Evolutionary conservation across 2,113 vertebrate genomes (phyloP).

Genomic region (Sarotherodon lohbergeri): DNA sequence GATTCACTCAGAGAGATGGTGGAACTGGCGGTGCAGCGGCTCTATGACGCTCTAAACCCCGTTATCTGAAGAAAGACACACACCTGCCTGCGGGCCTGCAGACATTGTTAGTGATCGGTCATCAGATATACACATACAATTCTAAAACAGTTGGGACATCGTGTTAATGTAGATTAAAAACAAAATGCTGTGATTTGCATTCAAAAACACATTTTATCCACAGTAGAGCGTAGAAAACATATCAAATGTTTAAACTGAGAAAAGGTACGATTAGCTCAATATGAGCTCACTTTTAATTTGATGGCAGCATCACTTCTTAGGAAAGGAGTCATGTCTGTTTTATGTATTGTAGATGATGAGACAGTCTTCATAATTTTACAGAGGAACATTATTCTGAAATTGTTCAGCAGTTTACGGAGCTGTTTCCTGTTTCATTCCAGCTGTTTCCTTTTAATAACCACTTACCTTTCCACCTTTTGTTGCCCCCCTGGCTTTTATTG

Average conservation of each 20-base stretch:
- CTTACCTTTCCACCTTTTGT: not conserved
- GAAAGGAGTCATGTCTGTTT: not conserved
- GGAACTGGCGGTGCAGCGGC: constrained; percentile 85
- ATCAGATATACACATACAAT: not conserved
- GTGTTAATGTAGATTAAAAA: not conserved
- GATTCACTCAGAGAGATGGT: constrained; percentile 90
- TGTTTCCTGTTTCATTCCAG: not conserved
- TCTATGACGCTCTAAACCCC: constrained; percentile 86
- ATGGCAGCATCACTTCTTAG: not conserved
- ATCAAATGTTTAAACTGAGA: not conserved
- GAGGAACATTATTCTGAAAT: not conserved
- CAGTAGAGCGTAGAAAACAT: not conserved
- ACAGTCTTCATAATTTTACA: not conserved
- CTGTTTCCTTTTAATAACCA: not conserved
- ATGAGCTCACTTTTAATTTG: not conserved
- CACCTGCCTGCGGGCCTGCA: not conserved
- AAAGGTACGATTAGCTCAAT: not conserved
- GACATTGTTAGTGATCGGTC: not conserved
- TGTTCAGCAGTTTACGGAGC: not conserved
- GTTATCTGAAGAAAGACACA: constrained; percentile 60
- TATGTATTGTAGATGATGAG: not conserved
- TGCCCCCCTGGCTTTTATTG: not conserved
- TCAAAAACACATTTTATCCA: not conserved
- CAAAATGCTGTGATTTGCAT: not conserved
- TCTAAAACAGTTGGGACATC: not conserved